Evolutionary conservation across 2,113 vertebrate genomes (phyloP), one percentile per base, ranked within the genome.

Genomic region (Athene cunicularia): DNA sequence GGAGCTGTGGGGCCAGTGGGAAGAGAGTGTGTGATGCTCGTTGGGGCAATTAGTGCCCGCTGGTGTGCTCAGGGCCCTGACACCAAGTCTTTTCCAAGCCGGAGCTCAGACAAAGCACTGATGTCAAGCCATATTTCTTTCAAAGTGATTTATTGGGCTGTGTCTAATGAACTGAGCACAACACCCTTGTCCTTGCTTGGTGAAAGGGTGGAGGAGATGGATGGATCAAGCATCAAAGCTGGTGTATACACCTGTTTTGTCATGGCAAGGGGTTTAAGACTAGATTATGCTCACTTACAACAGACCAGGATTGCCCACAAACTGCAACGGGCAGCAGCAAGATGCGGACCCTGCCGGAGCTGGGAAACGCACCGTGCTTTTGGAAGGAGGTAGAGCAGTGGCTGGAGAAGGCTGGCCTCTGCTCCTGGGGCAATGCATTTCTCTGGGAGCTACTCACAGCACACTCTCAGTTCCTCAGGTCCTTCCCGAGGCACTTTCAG

Each of bases 271-370:
- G 5, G 23, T n/a, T 52, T 3, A 12, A 33, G 22, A 15, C 7
- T 41, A 4, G 28, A 7, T 50, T 70, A 24, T 3, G 1, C 45
- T 32, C 3, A 3, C 32, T n/a, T 24, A 9, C 2, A 49, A 10
- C 45, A 24, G 2, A 17, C 6, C 27, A 27, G 26, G 12, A 7
- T 24, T 0, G 0, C 30, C 12, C 39, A 26, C 8, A 53, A 39
- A 50, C 1, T 6, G 33, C 39, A 15, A 30, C 0, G 26, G 76
- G 39, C 21, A 55, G 35, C 45, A 45, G 68, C 26, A 24, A 8
- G 30, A 16, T 21, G 32, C 50, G 21, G 75, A 30, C 32, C 18
- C 59, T 59, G 58, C 55, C 20, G 80, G n/a, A 33, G 79, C 79
- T 59, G 70, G 33, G 47, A 5, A 49, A 43, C 30, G 17, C 23